A percentile compares a stretch with the other conserved stretches of the same genome.
Conservation (phyloP, 2,888 invertebrate species). For the Drosophila paranaensis region DNA sequence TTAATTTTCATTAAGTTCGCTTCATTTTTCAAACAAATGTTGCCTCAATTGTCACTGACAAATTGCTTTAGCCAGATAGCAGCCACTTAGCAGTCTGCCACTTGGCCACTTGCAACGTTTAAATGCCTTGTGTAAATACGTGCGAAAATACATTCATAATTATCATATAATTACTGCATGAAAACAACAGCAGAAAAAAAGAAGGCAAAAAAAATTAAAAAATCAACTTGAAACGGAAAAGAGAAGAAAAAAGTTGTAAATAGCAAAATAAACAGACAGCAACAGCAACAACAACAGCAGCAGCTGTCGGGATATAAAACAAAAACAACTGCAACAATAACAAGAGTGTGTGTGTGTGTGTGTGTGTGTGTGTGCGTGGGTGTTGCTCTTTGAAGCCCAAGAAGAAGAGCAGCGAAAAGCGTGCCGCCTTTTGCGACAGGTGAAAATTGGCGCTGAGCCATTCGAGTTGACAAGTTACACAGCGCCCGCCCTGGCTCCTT, state of each 20-base stretch:
- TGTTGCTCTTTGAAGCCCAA: conserved; percentile 4
- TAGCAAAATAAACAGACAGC: conserved; percentile 49
- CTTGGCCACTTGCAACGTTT: conserved; percentile 6
- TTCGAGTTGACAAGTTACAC: conserved; percentile 53
- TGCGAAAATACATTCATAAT: conserved; percentile 35
- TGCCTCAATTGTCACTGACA: conserved; percentile 13
- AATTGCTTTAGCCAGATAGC: conserved; percentile 20
- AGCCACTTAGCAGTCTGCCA: background rate
- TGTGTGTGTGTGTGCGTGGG: conserved; percentile 12
- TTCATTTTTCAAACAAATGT: conserved; percentile 3
- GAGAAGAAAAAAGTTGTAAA: conserved; percentile 55
- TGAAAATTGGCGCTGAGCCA: conserved; percentile 72
- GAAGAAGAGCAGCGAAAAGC: conserved; percentile 19
- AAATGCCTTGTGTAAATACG: conserved; percentile 16
- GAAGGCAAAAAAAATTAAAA: conserved; percentile 17
- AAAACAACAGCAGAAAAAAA: conserved; percentile 12
- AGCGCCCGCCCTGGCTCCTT: background rate
- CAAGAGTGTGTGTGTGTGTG: conserved; percentile 18
- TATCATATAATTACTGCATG: conserved; percentile 41
- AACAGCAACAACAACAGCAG: conserved; percentile 21
- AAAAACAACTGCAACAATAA: conserved; percentile 41
- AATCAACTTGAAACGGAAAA: conserved; percentile 33
- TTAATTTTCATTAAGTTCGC: conserved; percentile 1
- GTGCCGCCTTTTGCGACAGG: conserved; percentile 52
- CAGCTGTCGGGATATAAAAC: conserved; percentile 19